Evolutionary conservation across 2,797 vertebrate species (phyloP).

Genomic region (Muscicapa comitata): DNA sequence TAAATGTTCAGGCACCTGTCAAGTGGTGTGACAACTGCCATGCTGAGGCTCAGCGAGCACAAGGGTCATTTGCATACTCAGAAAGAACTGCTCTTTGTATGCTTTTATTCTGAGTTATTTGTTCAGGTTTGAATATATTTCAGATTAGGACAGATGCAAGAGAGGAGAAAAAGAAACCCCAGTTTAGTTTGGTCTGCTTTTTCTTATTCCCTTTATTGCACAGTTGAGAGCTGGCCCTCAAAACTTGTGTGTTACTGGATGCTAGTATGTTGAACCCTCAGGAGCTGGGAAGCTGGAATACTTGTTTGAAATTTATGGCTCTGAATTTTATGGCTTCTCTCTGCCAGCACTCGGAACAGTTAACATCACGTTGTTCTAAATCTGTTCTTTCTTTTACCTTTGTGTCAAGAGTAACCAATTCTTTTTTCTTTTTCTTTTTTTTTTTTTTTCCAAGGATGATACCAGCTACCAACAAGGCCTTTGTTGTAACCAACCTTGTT

Average conservation of each 20-base stretch:
- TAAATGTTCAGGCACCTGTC: not conserved
- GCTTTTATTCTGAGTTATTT: not conserved
- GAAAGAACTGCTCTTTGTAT: not conserved
- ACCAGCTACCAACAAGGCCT: constrained; percentile 90
- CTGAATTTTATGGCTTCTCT: not conserved
- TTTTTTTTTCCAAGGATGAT: constrained; percentile 84
- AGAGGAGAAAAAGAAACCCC: not conserved
- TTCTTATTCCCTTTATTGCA: not conserved
- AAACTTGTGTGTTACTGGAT: not conserved
- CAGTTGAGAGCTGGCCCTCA: not conserved
- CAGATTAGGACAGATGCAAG: not conserved
- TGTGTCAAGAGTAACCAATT: not conserved
- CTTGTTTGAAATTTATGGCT: not conserved
- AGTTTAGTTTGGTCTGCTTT: not conserved
- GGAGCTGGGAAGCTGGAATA: not conserved
- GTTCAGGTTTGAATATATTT: not conserved
- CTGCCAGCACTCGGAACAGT: not conserved
- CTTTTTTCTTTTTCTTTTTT: not conserved
- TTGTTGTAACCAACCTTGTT: constrained; percentile 93
- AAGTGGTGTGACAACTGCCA: not conserved
- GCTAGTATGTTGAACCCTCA: not conserved
- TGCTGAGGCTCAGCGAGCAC: not conserved
- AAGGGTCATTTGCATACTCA: not conserved
- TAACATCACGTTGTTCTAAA: not conserved
- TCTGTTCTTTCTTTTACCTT: not conserved